Base-by-base conservation (phyloP, 2,888 invertebrate genomes). In the Oxyscelio sp. region DNA sequence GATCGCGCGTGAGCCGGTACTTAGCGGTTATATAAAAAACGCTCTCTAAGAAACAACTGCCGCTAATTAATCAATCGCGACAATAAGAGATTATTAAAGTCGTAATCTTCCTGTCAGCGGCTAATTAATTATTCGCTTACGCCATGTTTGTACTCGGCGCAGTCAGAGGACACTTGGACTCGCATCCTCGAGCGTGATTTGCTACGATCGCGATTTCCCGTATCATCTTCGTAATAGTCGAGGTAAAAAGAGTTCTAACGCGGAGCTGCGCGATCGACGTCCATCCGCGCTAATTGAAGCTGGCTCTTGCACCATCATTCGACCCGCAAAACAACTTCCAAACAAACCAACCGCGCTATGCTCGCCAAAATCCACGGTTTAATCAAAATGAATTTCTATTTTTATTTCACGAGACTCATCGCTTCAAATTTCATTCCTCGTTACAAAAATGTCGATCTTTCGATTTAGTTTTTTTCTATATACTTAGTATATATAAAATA, bases 11-110 rank as follows among this genome's bases (percentile, higher is more conserved):
- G n/a, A n/a, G n/a, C n/a, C n/a, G n/a, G n/a, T n/a, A n/a, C n/a
- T n/a, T n/a, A n/a, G n/a, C n/a, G n/a, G n/a, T n/a, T n/a, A n/a
- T n/a, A n/a, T n/a, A n/a, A n/a, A 27, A 61, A 43, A 54, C 31
- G 38, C 56, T 45, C 63, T 56, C 34, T 8, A 22, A 45, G 59
- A 58, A 66, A 77, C 77, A 27, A 77, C 58, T 66, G 50, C 15
- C 38, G 77, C 21, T 59, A 59, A 68, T 77, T 77, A 68, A 78
- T 78, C 78, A 78, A 78, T 78, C 78, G 61, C 61, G 54, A 78
- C 59, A 77, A 68, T 77, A 65, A 40, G 17, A 61, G 59, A 78
- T n/a, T 45, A 52, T 48, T 38, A 58, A 61, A 63, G 21, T 52
- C 11, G 58, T 45, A 61, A 52, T 77, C 59, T 50, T 43, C 19